Base-by-base conservation (phyloP, 2,797 vertebrate species). In the Emys orbicularis region DNA sequence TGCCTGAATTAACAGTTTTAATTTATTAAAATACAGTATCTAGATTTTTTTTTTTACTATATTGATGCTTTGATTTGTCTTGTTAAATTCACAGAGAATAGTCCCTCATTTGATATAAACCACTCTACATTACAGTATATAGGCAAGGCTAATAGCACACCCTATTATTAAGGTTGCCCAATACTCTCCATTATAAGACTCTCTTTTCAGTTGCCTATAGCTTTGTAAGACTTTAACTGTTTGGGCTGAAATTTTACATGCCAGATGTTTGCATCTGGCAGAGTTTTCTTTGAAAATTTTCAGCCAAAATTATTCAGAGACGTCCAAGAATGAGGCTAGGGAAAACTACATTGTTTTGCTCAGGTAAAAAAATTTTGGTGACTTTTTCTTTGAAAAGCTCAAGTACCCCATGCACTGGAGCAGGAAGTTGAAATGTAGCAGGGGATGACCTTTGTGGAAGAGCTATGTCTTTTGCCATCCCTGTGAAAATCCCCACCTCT, bases 91-190 rank as follows among this genome's bases (percentile, higher is more conserved):
- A 27, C 9, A n/a, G 41, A 6, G 72, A 74, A 25, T 27, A 44
- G 23, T 29, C 12, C 19, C 4, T 72, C 37, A 47, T 47, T 29
- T 76, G 25, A 44, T 76, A 44, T 76, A 25, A 76, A 76, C 12
- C 5, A 76, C 72, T 76, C 2, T 65, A 61, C 16, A 2, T 2
- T 27, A 2, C 0, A 0, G 1, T 56, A 3, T 86, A 56, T 0
- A 44, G 13, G 15, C 77, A 25, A 41, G 12, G 56, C 3, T 79
- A 53, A 15, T 2, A 52, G 23, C 61, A 68, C 34, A 19, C 37
- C 25, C 8, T 57, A 29, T 88, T 61, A 31, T 8, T 41, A n/a
- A 1, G 2, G 12, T 87, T 23, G 12, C 31, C 10, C 87, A 82
- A 2, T 83, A 61, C 31, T 52, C n/a, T 13, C 19, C 7, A 68